These are phyloP conservation scores for Meiosimyza platycephala DNA, from an alignment of 2,888 invertebrate genomes.

Conservation along the genomic window DNA sequence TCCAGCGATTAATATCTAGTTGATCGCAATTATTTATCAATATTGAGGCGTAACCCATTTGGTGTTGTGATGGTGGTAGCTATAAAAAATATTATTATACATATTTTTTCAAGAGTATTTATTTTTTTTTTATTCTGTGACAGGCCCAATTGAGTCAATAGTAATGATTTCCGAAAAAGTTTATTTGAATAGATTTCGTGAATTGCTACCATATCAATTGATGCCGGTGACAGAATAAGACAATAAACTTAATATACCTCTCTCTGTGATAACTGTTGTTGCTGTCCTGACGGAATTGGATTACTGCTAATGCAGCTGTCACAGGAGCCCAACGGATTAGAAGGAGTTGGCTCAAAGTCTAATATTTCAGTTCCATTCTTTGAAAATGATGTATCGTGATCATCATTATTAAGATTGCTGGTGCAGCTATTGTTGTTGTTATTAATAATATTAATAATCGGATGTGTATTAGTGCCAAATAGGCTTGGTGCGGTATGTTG, in stretches of 20 bases:
- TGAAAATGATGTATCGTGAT: slow-evolving; percentile 73
- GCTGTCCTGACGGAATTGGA: slow-evolving; percentile 12
- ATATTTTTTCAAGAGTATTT: not conserved
- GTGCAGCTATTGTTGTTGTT: slow-evolving; percentile 46
- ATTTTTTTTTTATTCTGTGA: slow-evolving; percentile 3
- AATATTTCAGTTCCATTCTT: slow-evolving; percentile 74
- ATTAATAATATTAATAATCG: slow-evolving; percentile 49
- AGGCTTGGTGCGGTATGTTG: slow-evolving; percentile 45
- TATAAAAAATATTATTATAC: slow-evolving; percentile 4
- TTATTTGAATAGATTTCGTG: too few relatives aligned
- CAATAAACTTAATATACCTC: slow-evolving; percentile 2
- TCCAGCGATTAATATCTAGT: slow-evolving; percentile 62
- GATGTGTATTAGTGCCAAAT: slow-evolving; percentile 44
- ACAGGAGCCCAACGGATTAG: slow-evolving; percentile 54
- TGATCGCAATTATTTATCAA: slow-evolving; percentile 61
- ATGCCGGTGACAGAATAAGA: slow-evolving; percentile 30
- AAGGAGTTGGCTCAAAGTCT: slow-evolving; percentile 60
- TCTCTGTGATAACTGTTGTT: slow-evolving; percentile 43
- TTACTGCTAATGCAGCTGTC: slow-evolving; percentile 52
- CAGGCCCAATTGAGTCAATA: not conserved
- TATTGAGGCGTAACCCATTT: slow-evolving; percentile 57
- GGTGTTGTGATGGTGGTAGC: slow-evolving; percentile 41
- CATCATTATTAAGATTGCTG: slow-evolving; percentile 60
- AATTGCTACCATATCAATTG: not conserved
- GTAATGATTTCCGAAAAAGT: not conserved